These are phyloP conservation scores for Oncorhynchus mykiss DNA, from an alignment of 2,113 vertebrate species.

Conservation along the genomic window DNA sequence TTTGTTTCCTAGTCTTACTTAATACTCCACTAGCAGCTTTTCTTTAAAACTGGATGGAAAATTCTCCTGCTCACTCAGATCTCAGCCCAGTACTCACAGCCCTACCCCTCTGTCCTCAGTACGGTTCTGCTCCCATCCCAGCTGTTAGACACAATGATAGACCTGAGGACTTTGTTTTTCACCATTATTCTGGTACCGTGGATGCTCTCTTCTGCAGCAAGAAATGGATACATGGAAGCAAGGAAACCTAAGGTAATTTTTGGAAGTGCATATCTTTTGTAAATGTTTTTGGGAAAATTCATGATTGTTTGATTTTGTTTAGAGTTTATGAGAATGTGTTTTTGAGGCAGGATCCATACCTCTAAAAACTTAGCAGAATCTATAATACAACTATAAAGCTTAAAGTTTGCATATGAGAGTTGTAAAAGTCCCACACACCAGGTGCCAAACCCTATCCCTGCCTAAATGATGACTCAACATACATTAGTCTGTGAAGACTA, in stretches of 20 bases:
- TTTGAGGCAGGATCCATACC: neutral
- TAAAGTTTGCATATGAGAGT: neutral
- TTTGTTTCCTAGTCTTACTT: conserved; percentile 73
- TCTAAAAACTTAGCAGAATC: neutral
- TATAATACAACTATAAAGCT: neutral
- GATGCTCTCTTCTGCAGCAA: conserved; percentile 67
- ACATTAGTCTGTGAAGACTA: too few species aligned
- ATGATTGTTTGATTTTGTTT: neutral
- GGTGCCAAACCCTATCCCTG: neutral
- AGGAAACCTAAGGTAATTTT: conserved; percentile 54
- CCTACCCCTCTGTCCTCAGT: conserved; percentile 54
- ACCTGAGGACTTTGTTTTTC: conserved; percentile 69
- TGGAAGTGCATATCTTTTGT: neutral
- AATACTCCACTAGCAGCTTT: conserved; percentile 78
- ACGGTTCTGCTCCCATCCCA: conserved; percentile 48
- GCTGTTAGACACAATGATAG: conserved; percentile 74
- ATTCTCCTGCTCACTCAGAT: conserved; percentile 76
- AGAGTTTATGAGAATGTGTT: neutral
- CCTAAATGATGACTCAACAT: neutral
- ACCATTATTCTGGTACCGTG: conserved; percentile 71
- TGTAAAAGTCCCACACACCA: neutral
- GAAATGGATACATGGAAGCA: conserved; percentile 44
- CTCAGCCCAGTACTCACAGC: conserved; percentile 46
- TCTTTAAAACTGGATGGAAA: conserved; percentile 86
- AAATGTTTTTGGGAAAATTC: neutral